Evolutionary conservation across 2,888 invertebrate genomes (phyloP).

Genomic region (Eupithecia exiguata): DNA sequence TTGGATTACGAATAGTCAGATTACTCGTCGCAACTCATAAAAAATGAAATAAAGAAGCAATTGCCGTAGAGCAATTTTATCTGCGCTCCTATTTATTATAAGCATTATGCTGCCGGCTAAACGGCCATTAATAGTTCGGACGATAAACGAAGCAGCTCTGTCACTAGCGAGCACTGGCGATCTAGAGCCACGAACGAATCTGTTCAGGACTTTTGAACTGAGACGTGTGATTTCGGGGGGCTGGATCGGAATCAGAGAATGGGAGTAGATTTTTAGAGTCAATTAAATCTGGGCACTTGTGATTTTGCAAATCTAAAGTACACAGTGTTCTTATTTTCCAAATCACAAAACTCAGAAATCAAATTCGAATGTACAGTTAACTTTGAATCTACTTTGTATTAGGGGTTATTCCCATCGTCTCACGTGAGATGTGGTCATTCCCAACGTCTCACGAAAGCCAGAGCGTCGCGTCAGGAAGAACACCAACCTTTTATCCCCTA

Average conservation of each 20-base stretch:
- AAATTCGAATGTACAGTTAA: no score
- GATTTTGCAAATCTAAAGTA: neutral
- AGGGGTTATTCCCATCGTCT: no score
- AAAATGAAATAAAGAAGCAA: slow-evolving; percentile 3
- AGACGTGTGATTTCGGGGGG: neutral
- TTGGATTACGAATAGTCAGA: neutral
- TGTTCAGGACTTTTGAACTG: neutral
- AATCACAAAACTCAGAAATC: no score
- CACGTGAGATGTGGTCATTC: no score
- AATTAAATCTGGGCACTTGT: neutral
- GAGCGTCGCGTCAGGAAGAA: no score
- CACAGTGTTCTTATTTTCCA: neutral
- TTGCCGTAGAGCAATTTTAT: slow-evolving; percentile 7
- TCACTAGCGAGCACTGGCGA: slow-evolving; percentile 25
- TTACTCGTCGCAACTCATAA: neutral
- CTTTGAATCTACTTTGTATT: no score
- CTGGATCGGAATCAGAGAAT: neutral
- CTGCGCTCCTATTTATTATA: slow-evolving; percentile 7
- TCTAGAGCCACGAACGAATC: neutral
- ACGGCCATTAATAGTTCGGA: slow-evolving; percentile 12
- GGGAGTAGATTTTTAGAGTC: neutral
- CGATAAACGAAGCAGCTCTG: slow-evolving; percentile 22
- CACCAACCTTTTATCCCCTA: no score
- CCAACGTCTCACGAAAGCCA: no score
- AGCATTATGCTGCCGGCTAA: slow-evolving; percentile 11